Conservation (phyloP, 2,797 vertebrate genomes). For the Hypotaenidia okinawae region DNA sequence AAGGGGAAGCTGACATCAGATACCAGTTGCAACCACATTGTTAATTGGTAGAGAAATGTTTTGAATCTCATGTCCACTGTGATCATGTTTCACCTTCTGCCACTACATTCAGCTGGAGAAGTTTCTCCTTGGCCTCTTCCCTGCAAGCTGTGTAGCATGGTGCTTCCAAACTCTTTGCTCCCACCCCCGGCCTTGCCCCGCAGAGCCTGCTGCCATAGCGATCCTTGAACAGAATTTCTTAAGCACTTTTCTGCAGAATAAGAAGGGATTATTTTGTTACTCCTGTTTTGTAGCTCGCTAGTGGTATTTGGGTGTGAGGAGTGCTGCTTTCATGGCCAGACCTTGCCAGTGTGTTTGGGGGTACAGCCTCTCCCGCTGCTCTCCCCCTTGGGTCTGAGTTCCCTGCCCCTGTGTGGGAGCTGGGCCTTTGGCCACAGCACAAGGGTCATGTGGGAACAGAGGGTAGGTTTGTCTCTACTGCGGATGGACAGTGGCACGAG, state of each 20-base stretch:
- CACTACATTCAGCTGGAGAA: not conserved
- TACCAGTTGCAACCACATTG: slow-evolving; percentile 17
- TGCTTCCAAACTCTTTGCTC: not conserved
- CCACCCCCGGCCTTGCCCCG: not conserved
- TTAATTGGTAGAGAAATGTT: slow-evolving; percentile 22
- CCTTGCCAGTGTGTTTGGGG: not conserved
- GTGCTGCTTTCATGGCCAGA: not conserved
- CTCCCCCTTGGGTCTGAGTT: not conserved
- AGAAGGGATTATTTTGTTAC: slow-evolving; percentile 10
- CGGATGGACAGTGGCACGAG: not conserved
- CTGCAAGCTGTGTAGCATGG: not conserved
- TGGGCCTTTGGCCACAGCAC: not conserved
- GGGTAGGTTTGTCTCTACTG: not conserved
- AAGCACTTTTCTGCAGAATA: slow-evolving; percentile 12
- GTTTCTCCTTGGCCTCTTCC: not conserved
- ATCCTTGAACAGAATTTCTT: not conserved
- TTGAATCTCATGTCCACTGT: slow-evolving; percentile 11
- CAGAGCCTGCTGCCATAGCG: not conserved
- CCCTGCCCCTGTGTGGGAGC: not conserved
- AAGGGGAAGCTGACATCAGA: slow-evolving; percentile 26
- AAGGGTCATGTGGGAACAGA: not conserved
- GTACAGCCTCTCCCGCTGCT: not conserved
- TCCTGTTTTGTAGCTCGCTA: not conserved
- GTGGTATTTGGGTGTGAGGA: not conserved
- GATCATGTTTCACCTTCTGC: slow-evolving; percentile 36